Conservation (phyloP, 2,888 invertebrate genomes). For the Lasioglossum leucozonium region DNA sequence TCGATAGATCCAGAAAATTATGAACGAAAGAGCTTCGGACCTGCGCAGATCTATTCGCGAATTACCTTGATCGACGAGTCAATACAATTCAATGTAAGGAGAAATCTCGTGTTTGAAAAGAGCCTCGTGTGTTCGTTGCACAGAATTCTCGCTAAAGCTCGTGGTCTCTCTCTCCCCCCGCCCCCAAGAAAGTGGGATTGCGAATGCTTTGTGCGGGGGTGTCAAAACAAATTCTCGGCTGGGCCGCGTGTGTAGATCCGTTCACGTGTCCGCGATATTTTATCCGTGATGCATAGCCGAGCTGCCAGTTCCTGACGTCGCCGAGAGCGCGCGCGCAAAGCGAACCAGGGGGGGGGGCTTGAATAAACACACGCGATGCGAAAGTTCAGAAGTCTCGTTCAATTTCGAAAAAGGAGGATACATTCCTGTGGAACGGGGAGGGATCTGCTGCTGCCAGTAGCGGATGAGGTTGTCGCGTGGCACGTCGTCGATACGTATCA, state of each 20-base stretch:
- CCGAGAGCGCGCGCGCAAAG: constrained; percentile 30
- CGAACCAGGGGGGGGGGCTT: constrained; percentile 6
- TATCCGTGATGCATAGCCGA: constrained; percentile 40
- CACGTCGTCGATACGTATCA: constrained; percentile 44
- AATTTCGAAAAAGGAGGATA: constrained; percentile 32
- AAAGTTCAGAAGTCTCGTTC: constrained; percentile 41
- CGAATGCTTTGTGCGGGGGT: constrained; percentile 10
- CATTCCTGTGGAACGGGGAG: too few species aligned
- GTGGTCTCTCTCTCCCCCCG: too few species aligned
- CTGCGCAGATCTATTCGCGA: too few species aligned
- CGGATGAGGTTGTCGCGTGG: constrained; percentile 30
- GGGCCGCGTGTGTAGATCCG: not conserved
- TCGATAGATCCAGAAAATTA: not conserved
- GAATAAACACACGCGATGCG: constrained; percentile 52
- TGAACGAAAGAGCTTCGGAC: not conserved
- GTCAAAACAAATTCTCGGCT: constrained; percentile 37
- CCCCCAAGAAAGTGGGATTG: not conserved
- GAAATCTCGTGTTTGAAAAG: not conserved
- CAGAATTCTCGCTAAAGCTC: not conserved
- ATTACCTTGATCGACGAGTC: not conserved
- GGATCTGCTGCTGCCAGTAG: too few species aligned
- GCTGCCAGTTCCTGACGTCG: constrained; percentile 49
- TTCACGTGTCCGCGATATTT: constrained; percentile 51
- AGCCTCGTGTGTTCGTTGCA: not conserved
- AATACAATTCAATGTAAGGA: not conserved